These are phyloP conservation scores for Acipenser oxyrinchus DNA, from an alignment of 2,797 vertebrate species.

Conservation along the genomic window DNA sequence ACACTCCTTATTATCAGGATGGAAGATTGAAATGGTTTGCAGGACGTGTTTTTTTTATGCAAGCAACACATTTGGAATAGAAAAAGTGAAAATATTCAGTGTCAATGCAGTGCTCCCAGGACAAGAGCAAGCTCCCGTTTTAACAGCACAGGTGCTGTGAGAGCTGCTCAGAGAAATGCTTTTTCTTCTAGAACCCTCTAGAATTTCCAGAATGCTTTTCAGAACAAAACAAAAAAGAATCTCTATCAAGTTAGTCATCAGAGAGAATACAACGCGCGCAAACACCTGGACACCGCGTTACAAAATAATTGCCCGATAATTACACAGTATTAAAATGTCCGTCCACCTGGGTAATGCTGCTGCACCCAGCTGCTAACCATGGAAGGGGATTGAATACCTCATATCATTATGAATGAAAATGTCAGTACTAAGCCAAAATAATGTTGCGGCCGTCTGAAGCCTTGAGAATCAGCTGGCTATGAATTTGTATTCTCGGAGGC, in stretches of 20 bases:
- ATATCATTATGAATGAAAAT: conserved; percentile 52
- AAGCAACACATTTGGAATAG: too few species aligned
- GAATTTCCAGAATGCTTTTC: conserved; percentile 15
- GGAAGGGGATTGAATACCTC: conserved; percentile 47
- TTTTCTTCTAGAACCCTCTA: too few species aligned
- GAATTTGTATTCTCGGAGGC: too few species aligned
- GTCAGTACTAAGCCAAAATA: conserved; percentile 35
- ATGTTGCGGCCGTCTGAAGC: not conserved
- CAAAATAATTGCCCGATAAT: conserved; percentile 63
- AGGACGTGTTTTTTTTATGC: too few species aligned
- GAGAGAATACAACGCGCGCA: conserved; percentile 40
- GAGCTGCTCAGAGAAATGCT: too few species aligned
- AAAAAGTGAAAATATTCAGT: too few species aligned
- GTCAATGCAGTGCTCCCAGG: too few species aligned
- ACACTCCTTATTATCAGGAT: too few species aligned
- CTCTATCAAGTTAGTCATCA: conserved; percentile 32
- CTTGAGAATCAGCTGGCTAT: not conserved
- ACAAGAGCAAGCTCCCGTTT: too few species aligned
- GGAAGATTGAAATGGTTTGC: too few species aligned
- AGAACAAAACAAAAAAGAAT: conserved; percentile 23
- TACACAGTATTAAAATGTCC: conserved; percentile 61
- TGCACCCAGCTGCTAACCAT: conserved; percentile 53
- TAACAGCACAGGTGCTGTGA: too few species aligned
- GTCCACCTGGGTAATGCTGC: conserved; percentile 48
- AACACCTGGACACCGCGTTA: conserved; percentile 55